A percentile compares a stretch with the other conserved stretches of the same genome.
Conservation (phyloP, 1,140 invertebrate genomes). For the Yoshiicerus persimilis region DNA sequence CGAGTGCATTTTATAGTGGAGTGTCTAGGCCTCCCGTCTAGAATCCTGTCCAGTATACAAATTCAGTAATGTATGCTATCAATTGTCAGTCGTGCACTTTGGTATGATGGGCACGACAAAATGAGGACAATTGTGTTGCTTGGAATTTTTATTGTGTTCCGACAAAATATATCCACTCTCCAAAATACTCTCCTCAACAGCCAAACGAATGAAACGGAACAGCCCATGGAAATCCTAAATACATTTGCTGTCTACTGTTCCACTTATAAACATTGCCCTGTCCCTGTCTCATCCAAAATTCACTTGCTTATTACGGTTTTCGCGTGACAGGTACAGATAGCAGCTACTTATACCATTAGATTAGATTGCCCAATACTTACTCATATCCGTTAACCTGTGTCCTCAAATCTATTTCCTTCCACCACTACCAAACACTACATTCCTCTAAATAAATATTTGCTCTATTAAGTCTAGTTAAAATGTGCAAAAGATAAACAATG, state of each 20-base stretch:
- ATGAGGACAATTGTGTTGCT: constrained; percentile 6
- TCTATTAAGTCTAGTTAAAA: no score
- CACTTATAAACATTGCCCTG: no score
- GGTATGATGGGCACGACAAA: neutral
- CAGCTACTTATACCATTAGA: neutral
- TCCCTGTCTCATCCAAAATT: neutral
- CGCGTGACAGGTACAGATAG: neutral
- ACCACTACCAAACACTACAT: no score
- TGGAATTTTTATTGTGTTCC: constrained; percentile 1
- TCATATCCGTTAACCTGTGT: no score
- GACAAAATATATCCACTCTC: neutral
- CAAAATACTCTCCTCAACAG: neutral
- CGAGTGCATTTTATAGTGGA: neutral
- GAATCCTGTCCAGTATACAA: neutral
- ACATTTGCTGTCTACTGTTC: neutral
- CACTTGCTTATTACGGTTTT: no score
- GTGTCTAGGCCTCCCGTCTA: neutral
- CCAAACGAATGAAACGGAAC: neutral
- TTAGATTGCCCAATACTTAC: no score
- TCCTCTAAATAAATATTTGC: no score
- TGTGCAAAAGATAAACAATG: no score
- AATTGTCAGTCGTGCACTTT: neutral
- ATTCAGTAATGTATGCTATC: neutral
- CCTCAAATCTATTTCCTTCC: no score
- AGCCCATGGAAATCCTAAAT: neutral